Percentiles rank a stretch among this genome's conserved stretches.
These are phyloP conservation scores for Tolypeutes matacus DNA, from an alignment of 2,797 vertebrate species.

Conservation along the genomic window DNA sequence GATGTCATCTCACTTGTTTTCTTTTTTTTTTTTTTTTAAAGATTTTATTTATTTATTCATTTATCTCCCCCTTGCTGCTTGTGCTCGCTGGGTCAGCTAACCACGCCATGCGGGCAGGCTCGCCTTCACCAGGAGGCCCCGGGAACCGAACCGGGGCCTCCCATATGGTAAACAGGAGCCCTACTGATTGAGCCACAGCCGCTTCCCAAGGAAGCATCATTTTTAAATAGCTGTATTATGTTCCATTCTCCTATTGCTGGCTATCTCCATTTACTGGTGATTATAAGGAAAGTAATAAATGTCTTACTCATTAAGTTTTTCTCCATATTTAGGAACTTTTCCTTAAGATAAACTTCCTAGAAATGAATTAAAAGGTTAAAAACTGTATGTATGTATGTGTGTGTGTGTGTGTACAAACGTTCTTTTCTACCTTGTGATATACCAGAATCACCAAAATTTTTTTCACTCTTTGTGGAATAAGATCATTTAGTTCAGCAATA, in stretches of 20 bases:
- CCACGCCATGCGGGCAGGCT: no score
- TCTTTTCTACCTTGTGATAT: not conserved
- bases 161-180: no score
- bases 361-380: conserved; percentile 50
- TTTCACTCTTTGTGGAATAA: conserved; percentile 1
- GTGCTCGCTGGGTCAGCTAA: no score
- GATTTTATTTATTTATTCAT: no score
- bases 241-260: not conserved
- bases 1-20: no score
- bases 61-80: no score
- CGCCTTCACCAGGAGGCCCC: no score
- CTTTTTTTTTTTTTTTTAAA: no score
- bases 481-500: conserved; percentile 52
- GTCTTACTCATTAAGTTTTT: conserved; percentile 18
- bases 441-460: conserved; percentile 10
- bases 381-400: not conserved
- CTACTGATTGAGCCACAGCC: no score
- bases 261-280: not conserved
- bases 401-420: not conserved
- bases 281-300: not conserved
- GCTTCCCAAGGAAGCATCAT: conserved; percentile 27
- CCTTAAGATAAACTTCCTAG: conserved; percentile 24
- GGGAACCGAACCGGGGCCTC: no score
- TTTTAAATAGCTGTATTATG: conserved; percentile 48
- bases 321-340: conserved; percentile 53